Evolutionary conservation across 2,113 vertebrate genomes (phyloP).

Genomic region (Vireo altiloquus): DNA sequence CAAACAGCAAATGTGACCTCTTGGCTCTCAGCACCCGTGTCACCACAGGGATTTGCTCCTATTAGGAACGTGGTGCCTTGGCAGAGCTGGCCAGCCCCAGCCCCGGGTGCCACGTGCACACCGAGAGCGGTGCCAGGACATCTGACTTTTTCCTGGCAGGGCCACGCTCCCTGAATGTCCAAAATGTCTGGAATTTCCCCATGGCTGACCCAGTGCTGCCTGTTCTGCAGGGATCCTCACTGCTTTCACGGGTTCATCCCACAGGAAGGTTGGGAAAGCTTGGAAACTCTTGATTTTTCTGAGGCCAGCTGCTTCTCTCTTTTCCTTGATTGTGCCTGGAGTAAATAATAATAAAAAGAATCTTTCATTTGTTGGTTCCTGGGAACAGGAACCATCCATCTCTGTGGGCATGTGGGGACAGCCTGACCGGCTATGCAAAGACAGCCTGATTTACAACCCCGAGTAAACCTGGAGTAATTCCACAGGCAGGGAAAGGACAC

Average conservation of each 20-base stretch:
- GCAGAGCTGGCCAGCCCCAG: neutral
- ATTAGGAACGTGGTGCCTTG: neutral
- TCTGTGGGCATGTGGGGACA: neutral
- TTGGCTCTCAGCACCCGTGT: neutral
- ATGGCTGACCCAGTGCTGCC: accelerated
- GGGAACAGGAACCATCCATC: neutral
- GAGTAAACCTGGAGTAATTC: neutral
- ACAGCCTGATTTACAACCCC: neutral
- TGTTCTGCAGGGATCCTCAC: neutral
- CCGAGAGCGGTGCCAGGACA: neutral
- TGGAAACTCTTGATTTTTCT: neutral
- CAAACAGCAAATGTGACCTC: neutral
- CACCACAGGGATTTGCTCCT: neutral
- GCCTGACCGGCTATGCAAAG: neutral
- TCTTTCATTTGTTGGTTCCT: neutral
- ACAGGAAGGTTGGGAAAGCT: neutral
- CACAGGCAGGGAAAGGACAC: neutral
- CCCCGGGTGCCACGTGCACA: neutral
- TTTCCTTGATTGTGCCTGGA: neutral
- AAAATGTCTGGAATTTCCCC: neutral
- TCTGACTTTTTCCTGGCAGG: neutral
- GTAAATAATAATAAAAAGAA: neutral
- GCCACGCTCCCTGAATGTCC: accelerated
- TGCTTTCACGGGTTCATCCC: neutral
- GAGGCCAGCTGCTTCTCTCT: neutral